Percentiles rank a stretch among this genome's conserved stretches.
These are phyloP conservation scores for Machaerirhynchus nigripectus DNA, from an alignment of 2,113 vertebrate species.

Conservation along the genomic window DNA sequence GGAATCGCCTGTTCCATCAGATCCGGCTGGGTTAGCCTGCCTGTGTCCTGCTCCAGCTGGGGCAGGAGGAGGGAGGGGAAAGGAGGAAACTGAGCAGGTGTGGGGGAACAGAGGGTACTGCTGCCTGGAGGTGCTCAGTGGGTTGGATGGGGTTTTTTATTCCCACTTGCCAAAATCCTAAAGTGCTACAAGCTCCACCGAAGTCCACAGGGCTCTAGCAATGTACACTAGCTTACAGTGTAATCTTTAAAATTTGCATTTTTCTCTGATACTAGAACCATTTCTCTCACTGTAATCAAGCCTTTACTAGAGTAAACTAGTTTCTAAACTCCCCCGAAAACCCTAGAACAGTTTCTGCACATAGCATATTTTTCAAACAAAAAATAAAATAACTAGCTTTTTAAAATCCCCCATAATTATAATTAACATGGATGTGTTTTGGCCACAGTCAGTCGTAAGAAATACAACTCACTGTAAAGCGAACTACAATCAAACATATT, in stretches of 20 bases:
- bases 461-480: neutral
- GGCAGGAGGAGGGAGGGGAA: too few relatives aligned
- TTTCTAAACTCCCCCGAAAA: neutral
- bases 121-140: neutral
- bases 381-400: neutral
- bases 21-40: neutral
- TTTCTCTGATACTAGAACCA: neutral
- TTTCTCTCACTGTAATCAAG: neutral
- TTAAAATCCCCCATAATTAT: neutral
- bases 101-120: accelerated
- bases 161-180: neutral
- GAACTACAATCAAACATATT: neutral
- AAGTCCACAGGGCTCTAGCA: neutral
- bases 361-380: neutral
- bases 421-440: neutral
- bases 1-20: neutral
- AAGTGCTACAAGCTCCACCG: neutral
- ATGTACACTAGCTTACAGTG: neutral
- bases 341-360: neutral
- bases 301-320: neutral
- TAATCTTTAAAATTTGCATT: neutral
- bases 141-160: neutral
- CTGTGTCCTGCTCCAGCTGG: neutral
- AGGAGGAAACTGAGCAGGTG: neutral
- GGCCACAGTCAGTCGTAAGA: neutral